Percentiles rank a stretch among this genome's conserved stretches.
phyloP scores from a whole-genome alignment of 1,140 invertebrate genomes.

The Leptopilina boulardi region DNA sequence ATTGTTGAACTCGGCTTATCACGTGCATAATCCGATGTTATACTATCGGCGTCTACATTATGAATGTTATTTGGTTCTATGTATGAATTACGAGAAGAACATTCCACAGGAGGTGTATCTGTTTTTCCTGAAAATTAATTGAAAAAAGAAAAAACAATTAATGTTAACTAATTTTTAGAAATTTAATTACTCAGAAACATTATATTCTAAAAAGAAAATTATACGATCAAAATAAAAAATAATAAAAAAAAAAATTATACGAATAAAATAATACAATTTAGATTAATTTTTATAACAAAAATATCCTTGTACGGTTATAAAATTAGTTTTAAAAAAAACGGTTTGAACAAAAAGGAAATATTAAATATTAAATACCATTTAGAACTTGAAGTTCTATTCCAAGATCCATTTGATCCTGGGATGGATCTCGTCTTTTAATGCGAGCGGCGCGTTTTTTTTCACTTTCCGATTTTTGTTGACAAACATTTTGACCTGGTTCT shows the following conservation, averaged over 20 bases:
- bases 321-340: no score
- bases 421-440: slow-evolving; percentile 67
- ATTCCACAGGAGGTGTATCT: slow-evolving; percentile 78
- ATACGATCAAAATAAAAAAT: no score
- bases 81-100: slow-evolving; percentile 79
- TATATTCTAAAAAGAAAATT: no score
- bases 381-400: slow-evolving; percentile 91
- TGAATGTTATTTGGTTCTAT: slow-evolving; percentile 71
- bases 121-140: slow-evolving; percentile 68
- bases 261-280: slow-evolving; percentile 72
- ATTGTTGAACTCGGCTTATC: slow-evolving; percentile 74
- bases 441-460: slow-evolving; percentile 67
- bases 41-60: slow-evolving; percentile 73
- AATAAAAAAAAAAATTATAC: no score
- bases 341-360: no score
- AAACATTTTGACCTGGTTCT: slow-evolving; percentile 74
- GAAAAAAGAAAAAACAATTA: neutral
- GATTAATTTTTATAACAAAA: no score
- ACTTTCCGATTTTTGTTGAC: slow-evolving; percentile 69
- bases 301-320: no score
- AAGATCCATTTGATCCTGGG: slow-evolving; percentile 69
- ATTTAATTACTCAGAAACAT: no score
- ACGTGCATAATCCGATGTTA: slow-evolving; percentile 73
- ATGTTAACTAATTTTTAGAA: no score
- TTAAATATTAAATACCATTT: slow-evolving; percentile 69